Evolutionary conservation across 2,797 vertebrate genomes (phyloP).

Genomic region (Amblyopsis hoosieri): DNA sequence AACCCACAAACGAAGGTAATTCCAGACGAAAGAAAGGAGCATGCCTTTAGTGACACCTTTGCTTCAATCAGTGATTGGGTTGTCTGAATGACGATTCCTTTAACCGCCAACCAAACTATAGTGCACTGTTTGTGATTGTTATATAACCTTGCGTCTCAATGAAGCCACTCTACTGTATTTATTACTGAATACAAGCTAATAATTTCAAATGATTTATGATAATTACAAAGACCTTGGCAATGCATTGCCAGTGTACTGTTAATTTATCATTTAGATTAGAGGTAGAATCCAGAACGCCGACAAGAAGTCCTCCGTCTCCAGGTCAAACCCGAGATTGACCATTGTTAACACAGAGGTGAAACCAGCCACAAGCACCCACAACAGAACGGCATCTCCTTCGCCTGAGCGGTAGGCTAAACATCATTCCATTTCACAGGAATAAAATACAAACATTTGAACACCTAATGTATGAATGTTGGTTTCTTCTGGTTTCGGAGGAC

Average conservation of each 20-base stretch:
- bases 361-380: constrained; percentile 67
- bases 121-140: no score
- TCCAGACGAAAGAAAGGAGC: no score
- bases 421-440: not conserved
- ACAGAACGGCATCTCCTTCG: constrained; percentile 73
- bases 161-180: no score
- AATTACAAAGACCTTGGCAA: no score
- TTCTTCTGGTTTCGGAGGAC: constrained; percentile 44
- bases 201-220: no score
- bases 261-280: constrained; percentile 59
- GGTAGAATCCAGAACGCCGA: constrained; percentile 42
- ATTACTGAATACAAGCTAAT: no score
- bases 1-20: no score
- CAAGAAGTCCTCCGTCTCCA: constrained; percentile 62
- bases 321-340: constrained; percentile 20
- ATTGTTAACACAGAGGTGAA: constrained; percentile 58
- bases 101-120: no score
- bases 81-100: no score
- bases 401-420: constrained; percentile 75
- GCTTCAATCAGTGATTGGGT: no score
- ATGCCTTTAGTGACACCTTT: no score
- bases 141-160: no score
- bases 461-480: constrained; percentile 5
- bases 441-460: constrained; percentile 2
- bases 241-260: not conserved